Base-by-base conservation (phyloP, 2,888 invertebrate species). In the Rhagonycha fulva region DNA sequence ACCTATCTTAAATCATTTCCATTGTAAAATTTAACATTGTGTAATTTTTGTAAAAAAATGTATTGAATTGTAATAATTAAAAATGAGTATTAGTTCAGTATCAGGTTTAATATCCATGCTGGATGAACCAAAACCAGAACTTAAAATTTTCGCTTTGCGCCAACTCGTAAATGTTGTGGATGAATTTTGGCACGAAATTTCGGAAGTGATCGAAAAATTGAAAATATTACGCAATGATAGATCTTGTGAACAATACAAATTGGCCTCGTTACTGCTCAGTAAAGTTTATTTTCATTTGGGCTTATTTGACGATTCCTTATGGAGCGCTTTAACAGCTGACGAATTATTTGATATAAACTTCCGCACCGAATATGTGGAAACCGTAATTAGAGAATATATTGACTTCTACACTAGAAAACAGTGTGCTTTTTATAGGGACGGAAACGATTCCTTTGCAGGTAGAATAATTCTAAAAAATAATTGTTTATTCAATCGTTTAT, bases 111-210 rank as follows among this genome's bases (percentile, higher is more conserved):
- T 98, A 86, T 96, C 98, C 89, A 93, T 98, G 84, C 90, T 98
- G 82, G 98, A 98, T 88, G 98, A 98, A 88, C 95, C 96, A 70
- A 95, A 96, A 91, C 92, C 95, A 12, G 97, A 98, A 88, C 90
- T 98, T 76, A 97, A 98, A 89, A 93, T 96, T 28, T 98, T 98
- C 87, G 98, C 98, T 14, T 88, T 99, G 83, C 94, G 94, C 85
- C 97, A 98, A 86, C 90, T 99, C 83, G 95, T 98, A 88, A 92
- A 93, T 85, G 96, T 99, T 84, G 98, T 98, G 1, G 97, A 98
- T 87, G 96, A 97, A 87, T 99, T 99, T 89, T 99, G 98, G 98
- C 97, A 98, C 9, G 98, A 99, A 90, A 98, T 99, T 83, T 98
- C 98, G 0, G 98, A 99, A 88, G 96, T 98, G 12, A 97, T 99